phyloP scores from a whole-genome alignment of 2,888 invertebrate species.

The Orgyia antiqua region DNA sequence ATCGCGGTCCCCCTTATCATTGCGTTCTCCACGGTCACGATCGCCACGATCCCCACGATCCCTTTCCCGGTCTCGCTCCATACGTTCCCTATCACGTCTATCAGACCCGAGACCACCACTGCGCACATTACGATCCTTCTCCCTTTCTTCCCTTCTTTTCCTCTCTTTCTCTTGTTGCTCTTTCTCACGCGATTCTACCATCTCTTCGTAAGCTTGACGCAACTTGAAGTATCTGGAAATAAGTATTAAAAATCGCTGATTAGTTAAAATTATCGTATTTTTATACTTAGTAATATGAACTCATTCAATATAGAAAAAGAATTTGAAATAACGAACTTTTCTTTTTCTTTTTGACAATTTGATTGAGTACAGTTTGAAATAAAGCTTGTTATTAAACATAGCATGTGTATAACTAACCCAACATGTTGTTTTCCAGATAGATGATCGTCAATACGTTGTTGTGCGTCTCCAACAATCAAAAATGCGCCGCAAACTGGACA shows the following conservation, averaged over 20 bases:
- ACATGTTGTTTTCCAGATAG: constrained; percentile 99
- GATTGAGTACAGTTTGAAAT: no score
- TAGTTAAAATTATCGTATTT: no score
- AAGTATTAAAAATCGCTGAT: no score
- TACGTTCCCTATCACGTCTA: constrained; percentile 60
- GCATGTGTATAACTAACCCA: no score
- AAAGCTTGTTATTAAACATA: no score
- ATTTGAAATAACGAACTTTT: no score
- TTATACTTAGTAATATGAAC: no score
- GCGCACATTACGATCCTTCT: constrained; percentile 50
- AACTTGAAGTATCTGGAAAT: constrained; percentile 79
- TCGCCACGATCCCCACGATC: constrained; percentile 37
- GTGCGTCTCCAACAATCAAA: constrained; percentile 99
- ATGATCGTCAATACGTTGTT: constrained; percentile 98
- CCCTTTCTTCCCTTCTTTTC: constrained; percentile 64
- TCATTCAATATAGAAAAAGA: no score
- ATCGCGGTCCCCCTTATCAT: constrained; percentile 7
- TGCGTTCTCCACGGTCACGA: constrained; percentile 11
- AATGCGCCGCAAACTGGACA: constrained; percentile 99
- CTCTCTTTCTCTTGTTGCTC: constrained; percentile 79
- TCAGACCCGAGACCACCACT: constrained; percentile 62
- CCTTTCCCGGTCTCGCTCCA: constrained; percentile 61
- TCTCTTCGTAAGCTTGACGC: constrained; percentile 83
- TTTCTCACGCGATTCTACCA: constrained; percentile 78
- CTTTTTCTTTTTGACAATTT: no score